phyloP scores from a whole-genome alignment of 2,888 invertebrate species.

The Volucella zonaria region DNA sequence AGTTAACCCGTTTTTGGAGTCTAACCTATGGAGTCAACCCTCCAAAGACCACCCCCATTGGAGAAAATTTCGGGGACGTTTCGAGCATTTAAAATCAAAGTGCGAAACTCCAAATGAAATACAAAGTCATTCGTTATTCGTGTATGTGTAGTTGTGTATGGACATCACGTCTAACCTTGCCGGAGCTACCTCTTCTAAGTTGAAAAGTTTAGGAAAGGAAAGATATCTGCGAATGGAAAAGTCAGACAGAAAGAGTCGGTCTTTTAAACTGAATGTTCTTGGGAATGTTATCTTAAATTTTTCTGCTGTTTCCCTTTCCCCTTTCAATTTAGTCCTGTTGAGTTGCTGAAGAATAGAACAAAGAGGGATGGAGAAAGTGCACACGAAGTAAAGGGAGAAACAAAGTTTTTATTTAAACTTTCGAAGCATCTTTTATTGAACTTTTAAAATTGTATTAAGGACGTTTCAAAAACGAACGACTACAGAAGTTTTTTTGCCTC shows the following conservation, averaged over 20 bases:
- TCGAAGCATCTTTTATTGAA: slow-evolving; percentile 68
- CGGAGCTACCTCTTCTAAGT: neutral
- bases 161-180: slow-evolving; percentile 41
- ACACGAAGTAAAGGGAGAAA: slow-evolving; percentile 17
- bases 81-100: slow-evolving; percentile 57
- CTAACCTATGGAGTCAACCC: no score
- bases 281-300: slow-evolving; percentile 17
- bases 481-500: neutral
- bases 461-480: slow-evolving; percentile 16
- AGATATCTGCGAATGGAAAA: slow-evolving; percentile 58
- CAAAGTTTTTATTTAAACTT: slow-evolving; percentile 69
- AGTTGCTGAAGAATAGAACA: slow-evolving; percentile 5
- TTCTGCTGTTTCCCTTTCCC: neutral
- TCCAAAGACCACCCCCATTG: no score
- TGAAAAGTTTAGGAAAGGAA: slow-evolving; percentile 8
- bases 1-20: no score
- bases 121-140: slow-evolving; percentile 30
- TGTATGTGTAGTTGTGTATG: slow-evolving; percentile 18
- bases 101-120: slow-evolving; percentile 58
- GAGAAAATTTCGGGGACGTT: neutral
- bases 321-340: slow-evolving; percentile 27
- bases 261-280: slow-evolving; percentile 1
- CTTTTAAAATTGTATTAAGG: slow-evolving; percentile 72
- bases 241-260: slow-evolving; percentile 24
- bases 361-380: neutral